Evolutionary conservation across 2,113 vertebrate genomes (phyloP).

Genomic region (Ivindomyrus marchei): DNA sequence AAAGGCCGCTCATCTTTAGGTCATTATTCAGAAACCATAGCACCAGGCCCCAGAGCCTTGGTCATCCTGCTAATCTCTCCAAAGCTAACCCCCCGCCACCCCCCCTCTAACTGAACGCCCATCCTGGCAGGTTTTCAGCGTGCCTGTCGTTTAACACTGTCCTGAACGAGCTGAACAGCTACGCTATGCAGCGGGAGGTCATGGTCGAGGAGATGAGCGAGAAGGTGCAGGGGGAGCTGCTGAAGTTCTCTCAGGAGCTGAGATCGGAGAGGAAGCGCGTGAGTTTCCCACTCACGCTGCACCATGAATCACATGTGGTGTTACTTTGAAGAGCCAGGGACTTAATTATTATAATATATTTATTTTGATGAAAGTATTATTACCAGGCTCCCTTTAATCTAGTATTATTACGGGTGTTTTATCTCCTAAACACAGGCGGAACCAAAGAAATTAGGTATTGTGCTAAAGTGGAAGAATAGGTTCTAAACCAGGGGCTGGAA

Average conservation of each 20-base stretch:
- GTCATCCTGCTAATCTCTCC: neutral
- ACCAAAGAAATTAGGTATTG: neutral
- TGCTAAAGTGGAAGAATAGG: neutral
- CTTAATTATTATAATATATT: neutral
- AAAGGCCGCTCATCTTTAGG: neutral
- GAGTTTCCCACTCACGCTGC: conserved; percentile 43
- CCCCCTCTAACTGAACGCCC: neutral
- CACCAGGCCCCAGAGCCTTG: neutral
- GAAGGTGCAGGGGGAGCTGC: conserved; percentile 87
- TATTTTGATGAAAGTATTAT: neutral
- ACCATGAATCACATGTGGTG: neutral
- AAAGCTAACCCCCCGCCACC: neutral
- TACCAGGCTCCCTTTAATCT: neutral
- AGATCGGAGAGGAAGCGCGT: conserved; percentile 94
- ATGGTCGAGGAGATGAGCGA: conserved; percentile 95
- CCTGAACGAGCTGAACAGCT: conserved; percentile 91
- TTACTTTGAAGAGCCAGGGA: neutral
- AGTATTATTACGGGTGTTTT: neutral
- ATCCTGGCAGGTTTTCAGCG: conserved; percentile 78
- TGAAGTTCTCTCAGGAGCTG: conserved; percentile 88
- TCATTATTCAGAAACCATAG: neutral
- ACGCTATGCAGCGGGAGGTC: conserved; percentile 91
- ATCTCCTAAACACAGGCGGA: neutral
- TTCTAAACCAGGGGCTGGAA: neutral
- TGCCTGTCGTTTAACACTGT: conserved; percentile 90